Conservation (phyloP, 2,797 vertebrate species). For the Helicolenus hilgendorfi region DNA sequence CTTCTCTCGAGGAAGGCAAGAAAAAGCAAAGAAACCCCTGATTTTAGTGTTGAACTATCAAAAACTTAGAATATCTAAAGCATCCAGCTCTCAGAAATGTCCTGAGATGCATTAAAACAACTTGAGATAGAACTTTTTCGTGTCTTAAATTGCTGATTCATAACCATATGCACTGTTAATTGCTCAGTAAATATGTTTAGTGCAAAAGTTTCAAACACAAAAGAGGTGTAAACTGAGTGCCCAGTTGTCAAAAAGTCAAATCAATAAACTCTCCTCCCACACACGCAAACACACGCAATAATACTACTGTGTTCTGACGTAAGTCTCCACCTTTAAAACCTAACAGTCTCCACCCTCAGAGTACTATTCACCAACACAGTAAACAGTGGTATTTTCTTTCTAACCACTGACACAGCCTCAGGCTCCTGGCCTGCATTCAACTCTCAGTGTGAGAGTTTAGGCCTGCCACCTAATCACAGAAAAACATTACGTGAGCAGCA, state of each 20-base stretch:
- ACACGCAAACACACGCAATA: background rate
- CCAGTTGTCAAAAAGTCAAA: background rate
- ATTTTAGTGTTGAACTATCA: background rate
- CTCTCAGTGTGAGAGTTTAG: slow-evolving; percentile 8
- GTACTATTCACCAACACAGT: background rate
- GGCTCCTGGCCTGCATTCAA: slow-evolving; percentile 39
- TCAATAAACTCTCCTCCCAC: background rate
- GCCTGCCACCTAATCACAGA: slow-evolving; percentile 5
- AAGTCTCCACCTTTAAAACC: slow-evolving; percentile 28
- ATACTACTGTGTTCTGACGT: background rate
- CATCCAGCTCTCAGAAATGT: background rate
- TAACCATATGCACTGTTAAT: background rate
- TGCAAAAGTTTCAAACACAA: background rate
- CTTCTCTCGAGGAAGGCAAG: background rate
- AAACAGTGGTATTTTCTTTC: slow-evolving; percentile 46
- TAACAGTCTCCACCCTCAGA: slow-evolving; percentile 26
- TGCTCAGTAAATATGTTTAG: background rate
- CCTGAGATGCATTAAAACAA: background rate
- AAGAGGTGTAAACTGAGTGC: background rate
- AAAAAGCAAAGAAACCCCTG: background rate
- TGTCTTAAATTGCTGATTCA: too few relatives aligned
- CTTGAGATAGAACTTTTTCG: background rate
- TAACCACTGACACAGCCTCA: slow-evolving; percentile 34
- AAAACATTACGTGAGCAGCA: slow-evolving; percentile 19
- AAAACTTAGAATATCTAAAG: background rate